Conservation (phyloP, 2,113 vertebrate genomes). For the Rhabdomys dilectus region DNA sequence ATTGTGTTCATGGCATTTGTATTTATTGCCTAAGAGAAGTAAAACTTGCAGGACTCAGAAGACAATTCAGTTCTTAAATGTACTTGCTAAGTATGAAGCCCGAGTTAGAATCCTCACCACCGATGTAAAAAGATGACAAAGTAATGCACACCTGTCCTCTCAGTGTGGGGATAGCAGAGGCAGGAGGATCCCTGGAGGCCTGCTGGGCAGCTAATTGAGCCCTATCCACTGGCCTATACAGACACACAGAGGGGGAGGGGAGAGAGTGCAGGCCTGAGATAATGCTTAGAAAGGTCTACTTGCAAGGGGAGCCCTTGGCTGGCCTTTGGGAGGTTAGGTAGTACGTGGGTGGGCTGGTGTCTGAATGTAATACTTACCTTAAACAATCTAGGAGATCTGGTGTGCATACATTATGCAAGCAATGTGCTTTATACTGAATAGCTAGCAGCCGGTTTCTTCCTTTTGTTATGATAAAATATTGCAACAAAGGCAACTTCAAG, state of each 20-base stretch:
- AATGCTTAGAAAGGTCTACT: background rate
- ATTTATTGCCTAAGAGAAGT: background rate
- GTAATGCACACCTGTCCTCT: no score
- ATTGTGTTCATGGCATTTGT: background rate
- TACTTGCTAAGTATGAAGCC: background rate
- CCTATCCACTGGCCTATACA: background rate
- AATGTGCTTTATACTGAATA: background rate
- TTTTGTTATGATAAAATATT: background rate
- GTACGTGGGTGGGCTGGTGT: background rate
- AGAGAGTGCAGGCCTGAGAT: background rate
- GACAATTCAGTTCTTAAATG: background rate
- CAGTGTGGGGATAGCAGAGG: background rate
- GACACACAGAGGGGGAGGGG: background rate
- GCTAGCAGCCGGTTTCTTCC: background rate
- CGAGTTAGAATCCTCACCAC: background rate
- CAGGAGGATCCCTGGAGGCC: background rate
- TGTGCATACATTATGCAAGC: background rate
- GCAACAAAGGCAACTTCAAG: background rate
- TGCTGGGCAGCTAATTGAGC: background rate
- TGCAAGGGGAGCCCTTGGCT: background rate
- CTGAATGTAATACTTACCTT: background rate
- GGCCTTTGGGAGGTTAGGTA: background rate
- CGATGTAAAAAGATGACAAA: background rate
- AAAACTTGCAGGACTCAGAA: background rate
- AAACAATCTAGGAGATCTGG: background rate